Base-by-base conservation (phyloP, 2,888 invertebrate genomes). In the Cataglyphis albicans region DNA sequence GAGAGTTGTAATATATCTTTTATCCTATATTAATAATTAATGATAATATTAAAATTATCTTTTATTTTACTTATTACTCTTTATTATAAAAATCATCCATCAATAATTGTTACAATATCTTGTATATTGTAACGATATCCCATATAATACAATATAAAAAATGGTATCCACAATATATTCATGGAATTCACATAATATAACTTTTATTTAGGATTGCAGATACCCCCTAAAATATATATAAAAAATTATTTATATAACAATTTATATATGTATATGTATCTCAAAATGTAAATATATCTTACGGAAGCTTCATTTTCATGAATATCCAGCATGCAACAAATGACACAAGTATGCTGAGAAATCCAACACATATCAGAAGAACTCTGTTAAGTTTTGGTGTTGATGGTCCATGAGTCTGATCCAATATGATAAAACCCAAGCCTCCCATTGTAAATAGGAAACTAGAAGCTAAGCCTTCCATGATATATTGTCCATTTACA, bases 401-500 rank as follows among this genome's bases (percentile, higher is more conserved):
- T 0, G 97, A 96, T 0, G 99, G 98, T 92, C 98, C 98, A 94
- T 98, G 98, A 0, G 99, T 99, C 91, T 98, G 97, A 95, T 99
- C 99, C 86, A 99, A 95, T 84, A 99, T 97, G 32, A 99, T 98
- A 95, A 99, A 99, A 9, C 99, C 99, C 44, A 99, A 95, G 0
- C 99, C 99, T 63, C 99, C 99, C 84, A 99, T 96, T 0, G 99
- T 98, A 95, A 99, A 99, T 32, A 99, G 96, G 94, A 99, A 99
- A 95, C 99, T 99, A 15, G 99, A 98, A 0, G 99, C 99, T 85
- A 99, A 95, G 0, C 99, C 99, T 95, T 99, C 99, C 99, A 99
- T 99, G 81, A 99, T 99, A 94, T 99, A 99, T 94, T 99, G 99
- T 0, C 99, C 99, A 95, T 99, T 99, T 0, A 99, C 99, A 89